Conservation (phyloP, 2,797 vertebrate species). For the Hybognathus amarus region DNA sequence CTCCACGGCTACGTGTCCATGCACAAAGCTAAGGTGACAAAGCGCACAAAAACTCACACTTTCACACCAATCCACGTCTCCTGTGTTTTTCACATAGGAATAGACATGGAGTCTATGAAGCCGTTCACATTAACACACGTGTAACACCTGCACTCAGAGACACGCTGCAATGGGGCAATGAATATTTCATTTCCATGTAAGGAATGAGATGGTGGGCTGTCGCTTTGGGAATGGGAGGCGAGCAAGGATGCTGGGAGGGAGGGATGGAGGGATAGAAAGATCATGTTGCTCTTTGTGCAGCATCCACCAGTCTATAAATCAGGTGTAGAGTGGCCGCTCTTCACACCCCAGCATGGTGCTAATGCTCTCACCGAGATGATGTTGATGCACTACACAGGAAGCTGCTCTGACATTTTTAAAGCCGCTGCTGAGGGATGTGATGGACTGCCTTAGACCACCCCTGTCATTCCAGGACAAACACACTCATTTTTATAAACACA, state of each 20-base stretch:
- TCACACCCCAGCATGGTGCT: slow-evolving; percentile 42
- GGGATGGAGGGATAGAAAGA: slow-evolving; percentile 37
- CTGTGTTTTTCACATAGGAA: slow-evolving; percentile 22
- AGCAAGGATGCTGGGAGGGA: slow-evolving; percentile 35
- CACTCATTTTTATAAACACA: slow-evolving; percentile 8
- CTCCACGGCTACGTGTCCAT: slow-evolving; percentile 83
- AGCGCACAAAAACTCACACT: slow-evolving; percentile 27
- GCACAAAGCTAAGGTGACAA: slow-evolving; percentile 78
- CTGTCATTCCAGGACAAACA: slow-evolving; percentile 9
- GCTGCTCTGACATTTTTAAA: slow-evolving; percentile 47
- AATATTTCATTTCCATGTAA: slow-evolving; percentile 69
- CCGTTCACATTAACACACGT: slow-evolving; percentile 14
- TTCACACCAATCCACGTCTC: neutral
- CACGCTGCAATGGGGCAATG: slow-evolving; percentile 31
- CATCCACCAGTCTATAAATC: slow-evolving; percentile 60
- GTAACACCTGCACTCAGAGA: slow-evolving; percentile 14
- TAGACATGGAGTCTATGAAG: slow-evolving; percentile 22
- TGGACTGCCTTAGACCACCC: slow-evolving; percentile 43
- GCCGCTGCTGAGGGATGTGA: slow-evolving; percentile 50
- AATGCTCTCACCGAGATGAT: slow-evolving; percentile 47
- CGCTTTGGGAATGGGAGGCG: slow-evolving; percentile 39
- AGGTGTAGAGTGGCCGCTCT: slow-evolving; percentile 32
- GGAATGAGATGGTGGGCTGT: slow-evolving; percentile 56
- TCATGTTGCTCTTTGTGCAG: slow-evolving; percentile 39
- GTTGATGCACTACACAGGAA: slow-evolving; percentile 51